Evolutionary conservation across 2,113 vertebrate genomes (phyloP).

Genomic region (Salvelinus namaycush): DNA sequence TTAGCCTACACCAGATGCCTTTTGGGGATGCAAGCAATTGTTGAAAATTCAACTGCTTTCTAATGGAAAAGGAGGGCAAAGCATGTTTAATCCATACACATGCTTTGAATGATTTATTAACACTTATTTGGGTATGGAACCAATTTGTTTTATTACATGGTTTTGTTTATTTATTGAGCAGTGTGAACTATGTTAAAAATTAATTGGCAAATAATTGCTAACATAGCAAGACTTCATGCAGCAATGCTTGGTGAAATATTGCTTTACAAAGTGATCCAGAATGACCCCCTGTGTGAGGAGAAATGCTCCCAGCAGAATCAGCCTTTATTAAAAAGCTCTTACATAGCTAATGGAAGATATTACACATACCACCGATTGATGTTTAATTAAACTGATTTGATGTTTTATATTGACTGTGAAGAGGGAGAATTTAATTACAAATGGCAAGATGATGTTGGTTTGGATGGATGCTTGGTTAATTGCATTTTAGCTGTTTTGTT

Average conservation of each 20-base stretch:
- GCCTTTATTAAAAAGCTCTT: conserved; percentile 52
- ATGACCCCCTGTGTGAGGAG: conserved; percentile 31
- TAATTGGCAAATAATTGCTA: conserved; percentile 73
- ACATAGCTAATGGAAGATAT: conserved; percentile 39
- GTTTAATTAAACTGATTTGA: neutral
- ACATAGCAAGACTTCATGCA: conserved; percentile 51
- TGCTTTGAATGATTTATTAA: conserved; percentile 69
- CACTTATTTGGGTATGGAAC: conserved; percentile 63
- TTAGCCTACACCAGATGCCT: conserved; percentile 43
- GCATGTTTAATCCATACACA: conserved; percentile 61
- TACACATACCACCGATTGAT: conserved; percentile 12
- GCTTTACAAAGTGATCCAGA: conserved; percentile 42
- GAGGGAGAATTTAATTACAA: conserved; percentile 13
- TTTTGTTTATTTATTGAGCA: conserved; percentile 71
- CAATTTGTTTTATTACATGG: conserved; percentile 67
- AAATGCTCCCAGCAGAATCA: conserved; percentile 27
- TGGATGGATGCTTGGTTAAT: neutral
- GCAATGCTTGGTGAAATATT: conserved; percentile 51
- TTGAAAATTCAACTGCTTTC: conserved; percentile 50
- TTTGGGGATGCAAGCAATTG: conserved; percentile 40
- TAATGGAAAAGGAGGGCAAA: conserved; percentile 49
- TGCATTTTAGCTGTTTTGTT: too few species aligned
- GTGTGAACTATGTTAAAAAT: conserved; percentile 64
- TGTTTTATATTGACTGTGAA: conserved; percentile 7
- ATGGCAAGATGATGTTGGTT: neutral